These are phyloP conservation scores for Burhinus bistriatus DNA, from an alignment of 2,113 vertebrate species.

Conservation along the genomic window DNA sequence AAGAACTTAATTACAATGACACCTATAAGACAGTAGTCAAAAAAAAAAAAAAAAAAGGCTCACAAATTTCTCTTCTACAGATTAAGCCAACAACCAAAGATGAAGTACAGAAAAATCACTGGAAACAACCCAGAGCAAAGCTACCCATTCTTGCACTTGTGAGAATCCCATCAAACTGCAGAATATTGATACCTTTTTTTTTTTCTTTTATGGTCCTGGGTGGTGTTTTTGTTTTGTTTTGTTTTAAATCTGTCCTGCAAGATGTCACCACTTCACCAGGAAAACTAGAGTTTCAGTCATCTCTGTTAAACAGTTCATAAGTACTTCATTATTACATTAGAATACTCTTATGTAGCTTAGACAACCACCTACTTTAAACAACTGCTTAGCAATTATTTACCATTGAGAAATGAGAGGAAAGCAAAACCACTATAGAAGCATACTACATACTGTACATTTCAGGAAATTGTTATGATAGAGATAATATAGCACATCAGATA, in stretches of 20 bases:
- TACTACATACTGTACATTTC: neutral
- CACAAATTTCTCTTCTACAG: neutral
- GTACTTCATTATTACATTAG: neutral
- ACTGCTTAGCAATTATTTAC: neutral
- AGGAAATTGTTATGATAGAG: neutral
- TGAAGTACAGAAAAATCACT: neutral
- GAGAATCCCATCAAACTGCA: neutral
- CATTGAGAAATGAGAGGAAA: neutral
- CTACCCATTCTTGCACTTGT: neutral
- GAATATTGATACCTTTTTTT: neutral
- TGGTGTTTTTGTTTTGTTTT: too few species aligned
- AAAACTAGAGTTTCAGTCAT: neutral
- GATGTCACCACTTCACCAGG: neutral
- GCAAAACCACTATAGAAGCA: neutral
- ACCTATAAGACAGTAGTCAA: neutral
- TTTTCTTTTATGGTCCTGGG: neutral
- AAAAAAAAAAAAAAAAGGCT: neutral
- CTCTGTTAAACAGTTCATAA: neutral
- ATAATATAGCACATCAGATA: neutral
- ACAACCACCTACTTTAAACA: neutral
- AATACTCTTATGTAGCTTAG: neutral
- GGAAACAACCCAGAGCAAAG: neutral
- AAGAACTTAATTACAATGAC: neutral
- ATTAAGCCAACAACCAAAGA: neutral
- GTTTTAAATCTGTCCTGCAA: neutral